phyloP scores from a whole-genome alignment of 2,797 vertebrate genomes.

The Tamandua tetradactyla region DNA sequence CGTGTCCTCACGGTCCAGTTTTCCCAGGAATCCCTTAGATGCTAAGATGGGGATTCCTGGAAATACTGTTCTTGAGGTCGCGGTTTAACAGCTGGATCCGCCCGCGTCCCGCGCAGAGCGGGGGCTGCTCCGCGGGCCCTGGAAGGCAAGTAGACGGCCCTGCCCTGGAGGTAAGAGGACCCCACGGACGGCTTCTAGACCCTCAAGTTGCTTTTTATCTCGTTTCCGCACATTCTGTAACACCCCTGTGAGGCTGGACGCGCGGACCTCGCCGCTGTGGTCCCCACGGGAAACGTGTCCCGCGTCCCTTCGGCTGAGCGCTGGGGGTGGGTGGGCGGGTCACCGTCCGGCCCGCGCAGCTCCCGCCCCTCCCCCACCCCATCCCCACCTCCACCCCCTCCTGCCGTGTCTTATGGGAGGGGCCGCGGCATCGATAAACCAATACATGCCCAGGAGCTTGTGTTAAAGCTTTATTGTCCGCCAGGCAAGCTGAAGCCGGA shows the following conservation, averaged over 20 bases:
- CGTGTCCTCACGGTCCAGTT: slow-evolving; percentile 99
- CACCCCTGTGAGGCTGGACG: slow-evolving; percentile 1
- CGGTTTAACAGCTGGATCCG: slow-evolving; percentile 86
- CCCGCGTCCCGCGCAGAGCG: slow-evolving; percentile 10
- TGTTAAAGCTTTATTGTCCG: not conserved
- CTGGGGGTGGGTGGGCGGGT: no score
- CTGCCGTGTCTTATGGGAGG: not conserved
- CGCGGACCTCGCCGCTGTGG: not conserved
- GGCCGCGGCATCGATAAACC: not conserved
- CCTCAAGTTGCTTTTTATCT: slow-evolving; percentile 57
- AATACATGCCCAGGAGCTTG: not conserved
- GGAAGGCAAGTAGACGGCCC: not conserved
- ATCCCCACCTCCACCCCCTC: not conserved
- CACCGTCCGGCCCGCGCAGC: accelerated
- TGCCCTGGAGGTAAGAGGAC: slow-evolving; percentile 68
- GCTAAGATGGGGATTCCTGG: slow-evolving; percentile 98
- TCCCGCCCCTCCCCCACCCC: accelerated
- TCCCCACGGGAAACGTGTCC: slow-evolving; percentile 18
- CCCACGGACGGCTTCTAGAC: not conserved
- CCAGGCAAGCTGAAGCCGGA: not conserved
- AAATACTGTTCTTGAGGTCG: slow-evolving; percentile 99
- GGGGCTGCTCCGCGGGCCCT: not conserved
- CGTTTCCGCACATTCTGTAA: slow-evolving; percentile 13
- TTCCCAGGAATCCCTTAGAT: slow-evolving; percentile 99
- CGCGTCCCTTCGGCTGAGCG: not conserved